Conservation (phyloP, 2,797 vertebrate genomes). For the Aplochiton taeniatus region DNA sequence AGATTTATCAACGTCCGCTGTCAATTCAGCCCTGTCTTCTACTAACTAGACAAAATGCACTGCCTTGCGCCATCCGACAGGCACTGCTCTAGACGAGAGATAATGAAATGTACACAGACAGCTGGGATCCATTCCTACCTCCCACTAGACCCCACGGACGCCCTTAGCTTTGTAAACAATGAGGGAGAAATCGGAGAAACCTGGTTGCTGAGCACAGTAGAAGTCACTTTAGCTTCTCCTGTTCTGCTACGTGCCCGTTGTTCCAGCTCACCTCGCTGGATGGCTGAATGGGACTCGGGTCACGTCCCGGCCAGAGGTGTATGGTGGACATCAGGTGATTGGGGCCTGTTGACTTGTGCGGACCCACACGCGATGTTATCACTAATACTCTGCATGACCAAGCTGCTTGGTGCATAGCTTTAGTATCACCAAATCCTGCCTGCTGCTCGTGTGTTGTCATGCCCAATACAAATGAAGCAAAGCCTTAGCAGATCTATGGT, state of each 20-base stretch:
- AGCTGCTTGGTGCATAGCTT: not conserved
- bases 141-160: conserved; percentile 12
- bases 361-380: conserved; percentile 28
- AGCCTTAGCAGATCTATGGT: too few relatives aligned
- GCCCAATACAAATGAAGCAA: not conserved
- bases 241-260: not conserved
- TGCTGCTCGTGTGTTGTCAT: not conserved
- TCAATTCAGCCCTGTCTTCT: not conserved
- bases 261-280: conserved; percentile 25
- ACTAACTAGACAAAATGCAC: not conserved
- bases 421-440: not conserved
- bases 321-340: conserved; percentile 13
- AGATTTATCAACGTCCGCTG: too few relatives aligned
- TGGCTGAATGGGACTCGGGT: conserved; percentile 27
- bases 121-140: conserved; percentile 16
- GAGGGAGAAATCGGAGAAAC: conserved; percentile 52
- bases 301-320: conserved; percentile 13
- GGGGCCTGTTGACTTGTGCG: conserved; percentile 2
- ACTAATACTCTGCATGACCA: conserved; percentile 18
- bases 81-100: conserved; percentile 25
- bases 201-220: conserved; percentile 18
- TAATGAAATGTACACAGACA: conserved; percentile 35
- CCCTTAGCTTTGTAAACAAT: conserved; percentile 24
- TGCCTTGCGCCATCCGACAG: not conserved
- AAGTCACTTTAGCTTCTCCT: conserved; percentile 42